Evolutionary conservation across 2,888 invertebrate species (phyloP), one percentile per base, ranked within the genome.

Genomic region (Oligia latruncula): DNA sequence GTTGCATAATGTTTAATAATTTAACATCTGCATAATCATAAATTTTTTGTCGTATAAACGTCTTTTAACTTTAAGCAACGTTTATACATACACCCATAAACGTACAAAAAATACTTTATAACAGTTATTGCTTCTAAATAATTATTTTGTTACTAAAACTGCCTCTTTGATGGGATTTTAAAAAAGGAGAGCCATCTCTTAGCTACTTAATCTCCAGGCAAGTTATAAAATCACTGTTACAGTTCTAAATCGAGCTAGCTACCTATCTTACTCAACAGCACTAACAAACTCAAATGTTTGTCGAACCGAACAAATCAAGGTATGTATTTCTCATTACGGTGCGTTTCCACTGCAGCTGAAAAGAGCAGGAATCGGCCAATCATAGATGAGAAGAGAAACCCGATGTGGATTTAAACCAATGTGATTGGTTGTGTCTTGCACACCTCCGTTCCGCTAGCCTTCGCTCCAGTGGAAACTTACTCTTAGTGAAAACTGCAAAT

Each of bases 161-260:
- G 75, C 68, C 49, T 75, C 5, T 43, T 64, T 23, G 4, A 71
- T 40, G 17, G 67, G 13, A 49, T 49, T 49, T 49, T 4, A 49
- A 49, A 49, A 49, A 49, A 49, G 49, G 49, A 13, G 77, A 72
- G 20, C 46, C 67, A 58, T n/a, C 5, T 55, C 58, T 62, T 70
- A 71, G 55, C 64, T 72, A 60, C 23, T 40, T n/a, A 66, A 55
- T 75, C 13, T 64, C 64, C 35, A 49, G 83, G 76, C 74, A 85
- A 81, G 82, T 84, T 64, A 60, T 52, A 71, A 55, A 74, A 77
- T 58, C 78, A 70, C 66, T 66, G 46, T 29, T 55, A n/a, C 40
- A 55, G 15, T 76, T 73, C 65, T 35, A n/a, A 55, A 66, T 68
- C 60, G 15, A 74, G 58, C 71, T 85, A 74, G 35, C 67, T 76